Conservation (phyloP, 1,140 invertebrate genomes). For the Trissolcus basalis region DNA sequence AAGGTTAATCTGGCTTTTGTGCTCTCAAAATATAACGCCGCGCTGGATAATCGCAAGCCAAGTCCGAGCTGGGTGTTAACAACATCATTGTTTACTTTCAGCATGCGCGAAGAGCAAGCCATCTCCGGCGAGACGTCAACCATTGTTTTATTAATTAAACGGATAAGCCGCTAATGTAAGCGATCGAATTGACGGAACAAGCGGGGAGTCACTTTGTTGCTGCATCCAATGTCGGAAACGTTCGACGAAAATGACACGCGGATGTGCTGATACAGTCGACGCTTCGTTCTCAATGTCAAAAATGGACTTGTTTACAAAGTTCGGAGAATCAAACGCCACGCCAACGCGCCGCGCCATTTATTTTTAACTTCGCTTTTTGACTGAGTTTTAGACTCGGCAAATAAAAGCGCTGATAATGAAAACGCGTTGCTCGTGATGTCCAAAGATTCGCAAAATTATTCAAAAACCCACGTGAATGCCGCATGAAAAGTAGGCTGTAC, state of each 20-base stretch:
- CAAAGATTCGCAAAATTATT: too few relatives aligned
- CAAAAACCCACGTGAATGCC: too few relatives aligned
- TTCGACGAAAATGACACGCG: constrained; percentile 68
- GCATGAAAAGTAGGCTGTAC: too few relatives aligned
- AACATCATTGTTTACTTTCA: constrained; percentile 64
- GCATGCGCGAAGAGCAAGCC: constrained; percentile 24
- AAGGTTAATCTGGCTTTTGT: constrained; percentile 38
- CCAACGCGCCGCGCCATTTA: too few relatives aligned
- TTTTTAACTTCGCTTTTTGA: too few relatives aligned
- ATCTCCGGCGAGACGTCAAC: constrained; percentile 27
- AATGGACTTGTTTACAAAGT: constrained; percentile 5
- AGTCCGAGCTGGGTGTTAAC: constrained; percentile 54
- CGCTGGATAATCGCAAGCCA: constrained; percentile 23
- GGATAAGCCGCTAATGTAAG: constrained; percentile 68
- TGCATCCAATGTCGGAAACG: constrained; percentile 61
- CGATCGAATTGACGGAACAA: constrained; percentile 15
- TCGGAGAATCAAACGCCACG: too few relatives aligned
- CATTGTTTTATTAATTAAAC: constrained; percentile 75
- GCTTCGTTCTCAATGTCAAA: constrained; percentile 33
- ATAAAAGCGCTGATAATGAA: too few relatives aligned
- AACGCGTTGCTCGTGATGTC: too few relatives aligned
- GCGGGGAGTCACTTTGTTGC: constrained; percentile 11
- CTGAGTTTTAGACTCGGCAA: too few relatives aligned
- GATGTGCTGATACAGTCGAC: constrained; percentile 53
- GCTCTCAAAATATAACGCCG: background rate